Percentiles rank a stretch among this genome's conserved stretches.
These are phyloP conservation scores for Mesocentrotus franciscanus DNA, from an alignment of 53 echinoderm and acorn worm species.

Conservation along the genomic window DNA sequence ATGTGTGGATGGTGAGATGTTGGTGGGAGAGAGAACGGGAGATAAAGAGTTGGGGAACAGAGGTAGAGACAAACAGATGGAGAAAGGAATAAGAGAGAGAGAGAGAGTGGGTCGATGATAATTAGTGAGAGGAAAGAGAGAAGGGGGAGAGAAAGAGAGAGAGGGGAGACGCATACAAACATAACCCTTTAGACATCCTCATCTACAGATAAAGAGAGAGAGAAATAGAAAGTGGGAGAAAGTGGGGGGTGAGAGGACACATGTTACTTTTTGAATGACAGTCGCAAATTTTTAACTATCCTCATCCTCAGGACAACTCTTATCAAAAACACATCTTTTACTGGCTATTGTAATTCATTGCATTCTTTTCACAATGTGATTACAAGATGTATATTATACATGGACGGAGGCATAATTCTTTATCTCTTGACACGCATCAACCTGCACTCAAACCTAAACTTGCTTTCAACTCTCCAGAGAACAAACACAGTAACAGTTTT, in stretches of 20 bases:
- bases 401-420: background rate
- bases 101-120: background rate
- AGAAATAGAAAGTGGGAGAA: background rate
- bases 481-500: background rate
- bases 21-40: background rate
- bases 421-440: background rate
- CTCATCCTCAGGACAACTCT: background rate
- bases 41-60: background rate
- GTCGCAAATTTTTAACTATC: background rate
- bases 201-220: background rate
- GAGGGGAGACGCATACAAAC: background rate
- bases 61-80: background rate
- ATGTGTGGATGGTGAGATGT: background rate
- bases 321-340: background rate
- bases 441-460: background rate
- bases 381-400: background rate
- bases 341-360: background rate
- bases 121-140: background rate
- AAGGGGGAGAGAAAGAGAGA: background rate
- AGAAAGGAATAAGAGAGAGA: background rate
- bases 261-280: no score
- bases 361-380: background rate
- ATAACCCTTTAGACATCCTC: no score
- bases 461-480: slow-evolving; percentile 12
- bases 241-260: no score